Base-by-base conservation (phyloP, 37 sponge, comb jelly and placozoan genomes). In the Spongilla lacustris region DNA sequence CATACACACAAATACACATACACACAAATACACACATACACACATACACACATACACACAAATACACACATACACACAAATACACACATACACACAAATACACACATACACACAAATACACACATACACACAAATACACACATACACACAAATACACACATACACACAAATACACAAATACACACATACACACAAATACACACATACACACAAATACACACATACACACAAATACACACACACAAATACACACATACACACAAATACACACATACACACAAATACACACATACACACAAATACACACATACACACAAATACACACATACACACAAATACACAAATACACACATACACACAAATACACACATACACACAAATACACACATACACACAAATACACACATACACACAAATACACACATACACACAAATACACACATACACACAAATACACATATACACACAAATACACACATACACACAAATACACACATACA, bases 71-170 rank as follows among this genome's bases (percentile, higher is more conserved):
- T 58, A 17, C 19, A 10, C 11, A 58, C 19, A 6, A 3, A 58
- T 17, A 14, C 58, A 58, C 58, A 58, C 58, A 58, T 14, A 17
- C 58, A 12, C 28, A 48, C 28, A 8, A 29, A 69, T 9, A 25
- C 28, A 69, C 28, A 29, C 71, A 29, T 25, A 25, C 24, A 29
- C 31, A 33, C 28, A 72, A 6, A 33, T 29, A 24, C 28, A n/a
- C 73, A 72, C 73, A 29, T 69, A 29, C 35, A 75, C 35, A 75
- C 22, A 17, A 9, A 36, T n/a, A 14, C 21, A 33, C 76, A 33
- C 46, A 75, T 6, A 69, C 70, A 69, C 70, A 31, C 73, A 75
- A 19, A n/a, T n/a, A n/a, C n/a, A n/a, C n/a, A n/a, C n/a, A n/a
- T n/a, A n/a, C 41, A 41, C 41, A 17, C 58, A 58, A 6, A 58